Conservation (phyloP, 2,888 invertebrate genomes). For the Drosophila suboccidentalis region DNA sequence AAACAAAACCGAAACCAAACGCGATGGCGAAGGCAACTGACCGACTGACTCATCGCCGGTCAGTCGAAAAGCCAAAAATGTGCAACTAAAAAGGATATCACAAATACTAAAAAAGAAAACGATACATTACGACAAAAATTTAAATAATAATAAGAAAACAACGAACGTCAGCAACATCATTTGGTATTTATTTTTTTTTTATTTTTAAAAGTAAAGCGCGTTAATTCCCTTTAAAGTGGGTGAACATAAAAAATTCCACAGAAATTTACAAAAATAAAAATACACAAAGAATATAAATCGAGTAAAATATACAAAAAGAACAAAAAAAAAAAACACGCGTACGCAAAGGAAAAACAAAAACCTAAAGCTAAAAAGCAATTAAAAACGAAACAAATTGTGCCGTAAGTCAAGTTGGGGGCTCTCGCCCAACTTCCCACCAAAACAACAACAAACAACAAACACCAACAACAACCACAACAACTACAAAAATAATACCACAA, state of each 20-base stretch:
- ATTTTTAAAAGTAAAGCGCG: conserved; percentile 16
- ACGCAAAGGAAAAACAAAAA: conserved; percentile 17
- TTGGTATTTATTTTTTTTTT: not conserved
- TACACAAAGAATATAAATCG: not conserved
- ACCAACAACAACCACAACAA: conserved; percentile 3
- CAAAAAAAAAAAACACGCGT: conserved; percentile 4
- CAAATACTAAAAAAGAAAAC: conserved; percentile 31
- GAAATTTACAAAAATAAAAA: conserved; percentile 10
- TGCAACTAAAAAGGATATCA: conserved; percentile 58
- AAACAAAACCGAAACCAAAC: conserved; percentile 3
- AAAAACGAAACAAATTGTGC: conserved; percentile 74
- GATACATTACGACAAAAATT: conserved; percentile 16
- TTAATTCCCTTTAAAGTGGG: conserved; percentile 31
- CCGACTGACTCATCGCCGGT: conserved; percentile 3
- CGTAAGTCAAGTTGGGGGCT: conserved; percentile 76
- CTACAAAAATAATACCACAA: conserved; percentile 18
- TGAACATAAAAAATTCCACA: conserved; percentile 14
- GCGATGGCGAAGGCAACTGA: conserved; percentile 4
- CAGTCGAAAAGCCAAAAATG: conserved; percentile 35
- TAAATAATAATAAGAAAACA: conserved; percentile 11
- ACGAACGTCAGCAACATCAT: not conserved
- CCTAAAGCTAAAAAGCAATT: conserved; percentile 71
- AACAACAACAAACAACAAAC: conserved; percentile 7
- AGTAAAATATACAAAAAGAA: conserved; percentile 2
- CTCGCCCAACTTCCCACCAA: conserved; percentile 48